phyloP scores from a whole-genome alignment of 2,113 vertebrate species.

The Megaleporinus macrocephalus region DNA sequence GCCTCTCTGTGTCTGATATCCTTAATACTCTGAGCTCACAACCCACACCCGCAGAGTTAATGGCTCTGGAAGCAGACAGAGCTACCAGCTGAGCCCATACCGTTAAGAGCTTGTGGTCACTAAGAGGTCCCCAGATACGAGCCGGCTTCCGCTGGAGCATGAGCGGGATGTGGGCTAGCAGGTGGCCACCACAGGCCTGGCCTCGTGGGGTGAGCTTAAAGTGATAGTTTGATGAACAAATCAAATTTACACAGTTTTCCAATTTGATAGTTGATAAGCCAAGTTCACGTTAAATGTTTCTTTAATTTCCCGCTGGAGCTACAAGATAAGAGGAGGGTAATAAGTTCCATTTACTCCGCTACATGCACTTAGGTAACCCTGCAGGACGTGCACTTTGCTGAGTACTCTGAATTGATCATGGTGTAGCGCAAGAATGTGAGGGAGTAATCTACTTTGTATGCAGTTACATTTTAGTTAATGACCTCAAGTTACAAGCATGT shows the following conservation, averaged over 20 bases:
- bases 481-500: too few species aligned
- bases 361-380: too few species aligned
- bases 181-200: conserved; percentile 21
- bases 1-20: not conserved
- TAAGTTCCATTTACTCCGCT: too few species aligned
- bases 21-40: conserved; percentile 9
- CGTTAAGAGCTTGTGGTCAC: conserved; percentile 47
- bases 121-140: conserved; percentile 44
- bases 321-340: too few species aligned
- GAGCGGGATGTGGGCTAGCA: conserved; percentile 33
- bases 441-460: too few species aligned
- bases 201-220: not conserved
- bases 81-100: conserved; percentile 47
- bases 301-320: too few species aligned
- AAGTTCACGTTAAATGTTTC: too few species aligned
- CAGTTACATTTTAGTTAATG: too few species aligned
- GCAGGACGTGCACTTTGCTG: too few species aligned
- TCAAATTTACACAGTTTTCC: not conserved
- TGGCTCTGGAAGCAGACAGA: conserved; percentile 26
- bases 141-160: conserved; percentile 32
- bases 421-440: too few species aligned
- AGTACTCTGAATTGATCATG: too few species aligned
- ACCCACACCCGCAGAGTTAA: conserved; percentile 26
- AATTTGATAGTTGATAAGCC: not conserved
- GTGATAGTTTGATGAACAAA: not conserved